These are phyloP conservation scores for Typhlichthys subterraneus DNA, from an alignment of 2,797 vertebrate genomes.

Conservation along the genomic window DNA sequence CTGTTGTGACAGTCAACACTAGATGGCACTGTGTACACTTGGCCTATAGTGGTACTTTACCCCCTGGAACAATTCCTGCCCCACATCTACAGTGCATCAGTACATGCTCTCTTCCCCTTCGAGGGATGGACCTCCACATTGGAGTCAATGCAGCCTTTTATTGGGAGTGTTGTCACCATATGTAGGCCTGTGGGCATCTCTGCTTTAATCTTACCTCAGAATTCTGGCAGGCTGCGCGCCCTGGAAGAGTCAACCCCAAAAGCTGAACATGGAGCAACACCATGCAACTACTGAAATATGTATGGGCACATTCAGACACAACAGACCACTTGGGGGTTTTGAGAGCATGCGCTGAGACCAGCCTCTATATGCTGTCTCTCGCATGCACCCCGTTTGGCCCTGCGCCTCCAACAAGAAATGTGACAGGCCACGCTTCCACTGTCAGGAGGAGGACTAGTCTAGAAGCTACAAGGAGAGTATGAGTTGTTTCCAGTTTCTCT, in stretches of 20 bases:
- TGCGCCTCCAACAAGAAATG: too few species aligned
- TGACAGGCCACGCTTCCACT: too few species aligned
- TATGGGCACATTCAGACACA: conserved; percentile 41
- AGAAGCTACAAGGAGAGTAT: too few species aligned
- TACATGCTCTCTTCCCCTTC: conserved; percentile 40
- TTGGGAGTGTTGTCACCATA: conserved; percentile 62
- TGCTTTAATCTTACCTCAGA: conserved; percentile 66
- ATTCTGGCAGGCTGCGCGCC: conserved; percentile 11
- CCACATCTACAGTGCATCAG: conserved; percentile 37
- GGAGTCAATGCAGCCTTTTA: conserved; percentile 56
- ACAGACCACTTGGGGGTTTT: too few species aligned
- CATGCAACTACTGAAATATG: conserved; percentile 63
- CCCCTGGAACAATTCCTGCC: conserved; percentile 30
- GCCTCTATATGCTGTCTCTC: too few species aligned
- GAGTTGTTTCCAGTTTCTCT: too few species aligned
- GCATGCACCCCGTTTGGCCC: too few species aligned
- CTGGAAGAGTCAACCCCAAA: conserved; percentile 49
- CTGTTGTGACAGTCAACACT: conserved; percentile 46
- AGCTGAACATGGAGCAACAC: conserved; percentile 41
- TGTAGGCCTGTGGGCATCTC: conserved; percentile 54
- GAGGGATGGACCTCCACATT: conserved; percentile 48
- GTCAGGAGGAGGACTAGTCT: too few species aligned
- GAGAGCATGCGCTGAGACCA: too few species aligned
- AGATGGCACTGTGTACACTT: conserved; percentile 21
- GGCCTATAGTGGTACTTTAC: conserved; percentile 22